phyloP scores from a whole-genome alignment of 2,113 vertebrate genomes.

The Acanthochromis polyacanthus region DNA sequence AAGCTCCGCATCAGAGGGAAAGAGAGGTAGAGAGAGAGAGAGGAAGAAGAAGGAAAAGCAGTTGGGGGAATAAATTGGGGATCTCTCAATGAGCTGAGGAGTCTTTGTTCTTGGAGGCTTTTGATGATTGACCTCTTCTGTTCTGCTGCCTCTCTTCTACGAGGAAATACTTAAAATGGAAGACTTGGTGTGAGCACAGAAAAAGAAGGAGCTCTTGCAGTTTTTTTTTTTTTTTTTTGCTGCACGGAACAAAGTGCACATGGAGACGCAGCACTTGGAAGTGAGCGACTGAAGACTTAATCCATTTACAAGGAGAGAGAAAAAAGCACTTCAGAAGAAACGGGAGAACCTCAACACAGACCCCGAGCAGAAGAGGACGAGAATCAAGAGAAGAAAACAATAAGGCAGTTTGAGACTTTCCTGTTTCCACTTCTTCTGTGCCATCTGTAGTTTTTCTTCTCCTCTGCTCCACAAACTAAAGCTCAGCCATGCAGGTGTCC shows the following conservation, averaged over 20 bases:
- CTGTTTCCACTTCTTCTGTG: neutral
- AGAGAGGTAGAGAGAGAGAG: conserved; percentile 27
- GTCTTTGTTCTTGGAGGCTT: conserved; percentile 50
- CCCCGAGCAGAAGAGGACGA: conserved; percentile 5
- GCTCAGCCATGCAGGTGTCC: conserved; percentile 96
- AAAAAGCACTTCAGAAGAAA: conserved; percentile 14
- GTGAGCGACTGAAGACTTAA: conserved; percentile 32
- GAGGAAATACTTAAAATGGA: conserved; percentile 51
- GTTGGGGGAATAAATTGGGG: neutral
- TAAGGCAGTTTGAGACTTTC: conserved; percentile 5
- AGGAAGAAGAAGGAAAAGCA: conserved; percentile 16
- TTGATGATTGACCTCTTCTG: conserved; percentile 55
- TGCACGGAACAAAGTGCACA: conserved; percentile 44
- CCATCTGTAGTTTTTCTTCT: conserved; percentile 30
- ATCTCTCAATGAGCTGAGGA: conserved; percentile 52
- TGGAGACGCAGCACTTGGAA: conserved; percentile 36
- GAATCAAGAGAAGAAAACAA: conserved; percentile 19
- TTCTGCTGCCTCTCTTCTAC: conserved; percentile 17
- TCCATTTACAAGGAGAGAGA: conserved; percentile 5
- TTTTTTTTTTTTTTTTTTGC: conserved; percentile 36
- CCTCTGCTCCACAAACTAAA: conserved; percentile 2
- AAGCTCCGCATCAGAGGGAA: conserved; percentile 37
- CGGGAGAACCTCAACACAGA: neutral
- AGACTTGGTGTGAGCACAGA: conserved; percentile 41
- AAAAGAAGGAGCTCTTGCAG: conserved; percentile 12